Evolutionary conservation across 2,113 vertebrate genomes (phyloP), one percentile per base, ranked within the genome.

Genomic region (Elachura formosa): DNA sequence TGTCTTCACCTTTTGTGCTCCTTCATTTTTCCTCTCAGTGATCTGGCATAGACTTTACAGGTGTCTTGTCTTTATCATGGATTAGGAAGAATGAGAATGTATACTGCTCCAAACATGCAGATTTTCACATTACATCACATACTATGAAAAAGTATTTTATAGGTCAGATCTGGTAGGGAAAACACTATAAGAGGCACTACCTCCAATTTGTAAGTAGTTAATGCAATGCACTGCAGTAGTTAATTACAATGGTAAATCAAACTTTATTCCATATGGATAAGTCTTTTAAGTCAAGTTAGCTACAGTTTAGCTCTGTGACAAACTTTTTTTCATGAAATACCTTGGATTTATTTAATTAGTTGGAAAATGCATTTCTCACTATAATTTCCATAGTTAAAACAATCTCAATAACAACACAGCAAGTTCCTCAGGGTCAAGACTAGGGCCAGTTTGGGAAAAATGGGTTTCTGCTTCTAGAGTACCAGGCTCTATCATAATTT

Each of bases 11-110:
- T 7, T 89, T 81, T 6, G 10, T 75, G 29, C 18, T 67, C 56
- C 54, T 81, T 6, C 18, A 23, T 86, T 91, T 90, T 81, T 5
- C 23, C 15, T 87, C 48, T 79, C 49, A 11, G 7, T 41, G 20
- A 5, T 46, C 24, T 64, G 21, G 1, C 13, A 31, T 2, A 38
- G 23, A 29, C 9, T 45, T 75, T 17, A 1, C 26, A 1, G 0
- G 17, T 40, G 6, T 3, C 8, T 48, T 73, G 19, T 43, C 49
- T 59, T 82, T 62, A 33, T 24, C 5, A 54, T 41, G 14, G 25
- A 16, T 55, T 48, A 58, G 22, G 46, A 88, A 76, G 16, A 51
- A 61, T 24, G 6, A 66, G 33, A 85, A 78, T 33, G 3, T 18
- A 12, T 38, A 3, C 20, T 62, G 33, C 5, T 45, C 12, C 13